A percentile compares a stretch with the other conserved stretches of the same genome.
phyloP scores from a whole-genome alignment of 1,140 invertebrate genomes.

The Mycetomoellerius zeteki region DNA sequence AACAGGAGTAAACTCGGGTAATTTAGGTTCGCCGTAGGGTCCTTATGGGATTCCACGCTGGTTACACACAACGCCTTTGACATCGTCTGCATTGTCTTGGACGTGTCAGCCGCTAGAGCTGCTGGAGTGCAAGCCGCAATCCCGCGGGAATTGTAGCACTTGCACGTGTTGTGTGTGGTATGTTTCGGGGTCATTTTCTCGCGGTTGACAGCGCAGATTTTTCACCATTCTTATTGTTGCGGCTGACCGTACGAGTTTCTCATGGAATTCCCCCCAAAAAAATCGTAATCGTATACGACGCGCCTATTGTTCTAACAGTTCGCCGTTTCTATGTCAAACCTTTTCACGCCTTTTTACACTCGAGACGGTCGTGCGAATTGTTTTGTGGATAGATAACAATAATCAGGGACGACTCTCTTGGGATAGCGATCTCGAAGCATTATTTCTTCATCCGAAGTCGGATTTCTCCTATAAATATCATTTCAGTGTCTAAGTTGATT shows the following conservation, averaged over 20 bases:
- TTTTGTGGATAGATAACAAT: slow-evolving; percentile 6
- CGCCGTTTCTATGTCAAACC: slow-evolving; percentile 26
- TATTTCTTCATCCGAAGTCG: background rate
- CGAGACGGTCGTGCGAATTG: slow-evolving; percentile 20
- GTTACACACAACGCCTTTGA: slow-evolving; percentile 20
- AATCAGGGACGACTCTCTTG: background rate
- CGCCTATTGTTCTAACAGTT: slow-evolving; percentile 8
- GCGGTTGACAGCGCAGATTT: background rate
- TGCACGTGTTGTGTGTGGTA: background rate
- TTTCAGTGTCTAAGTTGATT: background rate
- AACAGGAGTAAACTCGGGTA: slow-evolving; percentile 41
- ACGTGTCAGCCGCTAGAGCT: slow-evolving; percentile 8
- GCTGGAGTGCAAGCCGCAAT: slow-evolving; percentile 4
- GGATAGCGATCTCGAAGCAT: background rate
- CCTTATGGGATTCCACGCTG: slow-evolving; percentile 61
- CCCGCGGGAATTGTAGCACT: slow-evolving; percentile 37
- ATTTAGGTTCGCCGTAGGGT: slow-evolving; percentile 60
- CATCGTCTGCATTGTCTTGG: background rate
- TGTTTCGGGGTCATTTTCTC: slow-evolving; percentile 10
- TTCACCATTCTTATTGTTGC: slow-evolving; percentile 32
- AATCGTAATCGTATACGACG: slow-evolving; percentile 8
- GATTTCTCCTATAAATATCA: background rate
- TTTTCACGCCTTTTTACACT: background rate
- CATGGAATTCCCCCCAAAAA: slow-evolving; percentile 18
- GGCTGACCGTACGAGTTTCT: slow-evolving; percentile 3